Evolutionary conservation across 2,888 invertebrate species (phyloP).

Genomic region (Drosophila meridionalis): DNA sequence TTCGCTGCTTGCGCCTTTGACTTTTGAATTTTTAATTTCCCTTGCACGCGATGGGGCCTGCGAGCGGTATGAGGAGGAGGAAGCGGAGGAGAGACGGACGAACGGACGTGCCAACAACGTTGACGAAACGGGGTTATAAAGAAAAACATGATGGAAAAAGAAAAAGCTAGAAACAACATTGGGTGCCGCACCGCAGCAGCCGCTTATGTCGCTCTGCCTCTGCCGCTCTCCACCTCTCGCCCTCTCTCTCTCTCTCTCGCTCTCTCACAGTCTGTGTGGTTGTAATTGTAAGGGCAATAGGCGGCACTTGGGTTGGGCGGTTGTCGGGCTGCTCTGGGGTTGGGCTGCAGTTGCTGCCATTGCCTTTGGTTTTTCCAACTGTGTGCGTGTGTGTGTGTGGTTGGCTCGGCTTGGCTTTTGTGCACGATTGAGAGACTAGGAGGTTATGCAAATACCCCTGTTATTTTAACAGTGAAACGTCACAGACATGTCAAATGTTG

Average conservation of each 20-base stretch:
- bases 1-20: slow-evolving; percentile 75
- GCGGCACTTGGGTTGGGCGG: slow-evolving; percentile 73
- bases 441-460: too few species aligned
- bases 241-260: not conserved
- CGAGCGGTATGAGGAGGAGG: slow-evolving; percentile 2
- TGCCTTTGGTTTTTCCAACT: slow-evolving; percentile 65
- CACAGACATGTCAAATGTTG: too few species aligned
- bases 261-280: slow-evolving; percentile 24
- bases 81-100: slow-evolving; percentile 34
- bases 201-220: slow-evolving; percentile 34
- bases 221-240: slow-evolving; percentile 6
- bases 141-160: slow-evolving; percentile 76
- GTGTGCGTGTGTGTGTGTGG: slow-evolving; percentile 15
- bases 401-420: slow-evolving; percentile 52
- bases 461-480: too few species aligned
- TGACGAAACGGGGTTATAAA: slow-evolving; percentile 79
- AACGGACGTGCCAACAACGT: slow-evolving; percentile 64
- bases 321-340: slow-evolving; percentile 52
- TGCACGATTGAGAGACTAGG: too few species aligned
- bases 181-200: slow-evolving; percentile 65
- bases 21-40: slow-evolving; percentile 80
- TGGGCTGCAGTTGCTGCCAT: slow-evolving; percentile 39
- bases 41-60: slow-evolving; percentile 66
- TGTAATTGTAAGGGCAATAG: slow-evolving; percentile 73
- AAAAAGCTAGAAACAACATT: slow-evolving; percentile 77